phyloP scores from a whole-genome alignment of 2,797 vertebrate species.

The Poeciliopsis turneri region DNA sequence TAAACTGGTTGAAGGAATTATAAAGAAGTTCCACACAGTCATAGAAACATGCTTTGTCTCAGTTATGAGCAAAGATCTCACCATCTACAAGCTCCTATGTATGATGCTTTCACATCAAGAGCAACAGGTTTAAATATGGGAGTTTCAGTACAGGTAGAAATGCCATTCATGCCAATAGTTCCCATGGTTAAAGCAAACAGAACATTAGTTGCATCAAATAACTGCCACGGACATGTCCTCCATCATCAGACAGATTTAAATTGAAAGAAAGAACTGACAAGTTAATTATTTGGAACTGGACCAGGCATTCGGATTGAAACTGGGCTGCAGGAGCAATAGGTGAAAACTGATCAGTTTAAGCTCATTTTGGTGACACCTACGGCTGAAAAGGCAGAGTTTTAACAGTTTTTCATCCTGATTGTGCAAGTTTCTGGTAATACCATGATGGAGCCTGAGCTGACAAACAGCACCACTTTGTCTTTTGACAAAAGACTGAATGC shows the following conservation, averaged over 20 bases:
- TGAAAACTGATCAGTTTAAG: not conserved
- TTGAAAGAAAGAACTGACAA: not conserved
- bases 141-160: not conserved
- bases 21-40: not conserved
- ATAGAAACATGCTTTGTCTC: not conserved
- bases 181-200: not conserved
- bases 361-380: not conserved
- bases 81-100: not conserved
- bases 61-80: not conserved
- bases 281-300: not conserved
- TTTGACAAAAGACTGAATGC: not conserved
- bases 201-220: not conserved
- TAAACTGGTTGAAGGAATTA: not conserved
- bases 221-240: not conserved
- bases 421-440: not conserved
- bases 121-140: not conserved
- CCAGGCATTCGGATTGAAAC: not conserved
- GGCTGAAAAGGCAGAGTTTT: not conserved
- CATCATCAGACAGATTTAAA: not conserved
- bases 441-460: not conserved
- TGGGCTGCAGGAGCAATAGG: not conserved
- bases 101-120: not conserved
- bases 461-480: not conserved
- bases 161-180: not conserved
- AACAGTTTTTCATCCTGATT: not conserved